Percentiles rank a stretch among this genome's conserved stretches.
Conservation (phyloP, 2,888 invertebrate genomes). For the Drosophila parthenogenetica region DNA sequence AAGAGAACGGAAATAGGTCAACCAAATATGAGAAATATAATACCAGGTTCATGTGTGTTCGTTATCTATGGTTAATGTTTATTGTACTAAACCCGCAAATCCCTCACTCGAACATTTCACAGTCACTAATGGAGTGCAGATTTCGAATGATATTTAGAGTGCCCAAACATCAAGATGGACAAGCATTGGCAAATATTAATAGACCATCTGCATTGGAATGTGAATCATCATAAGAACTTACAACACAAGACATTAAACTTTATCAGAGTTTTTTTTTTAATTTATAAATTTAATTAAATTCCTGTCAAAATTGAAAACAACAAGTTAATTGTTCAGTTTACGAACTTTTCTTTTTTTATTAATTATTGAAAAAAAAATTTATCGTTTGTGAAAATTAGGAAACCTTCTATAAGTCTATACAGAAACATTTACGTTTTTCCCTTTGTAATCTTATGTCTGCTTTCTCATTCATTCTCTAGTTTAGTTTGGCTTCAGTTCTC, state of each 20-base stretch:
- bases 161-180: conserved; percentile 16
- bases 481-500: conserved; percentile 62
- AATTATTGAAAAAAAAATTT: not conserved
- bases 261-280: too few species aligned
- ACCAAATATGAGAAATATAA: conserved; percentile 60
- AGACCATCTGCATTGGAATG: conserved; percentile 38
- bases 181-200: conserved; percentile 42
- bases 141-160: conserved; percentile 26
- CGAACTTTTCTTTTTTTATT: not conserved
- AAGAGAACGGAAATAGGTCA: conserved; percentile 52
- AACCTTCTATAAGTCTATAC: conserved; percentile 3
- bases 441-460: conserved; percentile 23
- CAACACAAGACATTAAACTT: too few species aligned
- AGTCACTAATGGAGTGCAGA: conserved; percentile 46
- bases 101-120: conserved; percentile 22
- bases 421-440: conserved; percentile 16
- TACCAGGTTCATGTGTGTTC: conserved; percentile 25
- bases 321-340: too few species aligned
- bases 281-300: too few species aligned
- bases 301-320: too few species aligned
- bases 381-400: too few species aligned
- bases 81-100: conserved; percentile 37
- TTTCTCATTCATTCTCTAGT: conserved; percentile 27
- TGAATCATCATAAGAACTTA: not conserved
- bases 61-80: conserved; percentile 24